Base-by-base conservation (phyloP, 2,113 vertebrate genomes). In the Channa argus region DNA sequence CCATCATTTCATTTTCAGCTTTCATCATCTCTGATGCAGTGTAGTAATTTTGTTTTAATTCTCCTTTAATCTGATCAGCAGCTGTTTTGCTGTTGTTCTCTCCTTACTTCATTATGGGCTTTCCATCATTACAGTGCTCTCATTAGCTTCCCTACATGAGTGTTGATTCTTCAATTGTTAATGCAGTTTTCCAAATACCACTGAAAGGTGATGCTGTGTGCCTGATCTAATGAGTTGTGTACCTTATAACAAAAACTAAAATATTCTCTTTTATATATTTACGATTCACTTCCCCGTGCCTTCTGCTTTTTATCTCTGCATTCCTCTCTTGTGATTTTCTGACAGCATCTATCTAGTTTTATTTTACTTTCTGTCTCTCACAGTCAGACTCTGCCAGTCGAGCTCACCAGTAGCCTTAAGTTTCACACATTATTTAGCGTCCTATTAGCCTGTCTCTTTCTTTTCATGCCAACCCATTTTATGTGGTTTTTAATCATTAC, bases 31-130 rank as follows among this genome's bases (percentile, higher is more conserved):
- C 73, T 78, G 84, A 85, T 67, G 66, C 75, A 52, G 68, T 56
- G 59, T 7, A 69, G 51, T 81, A 79, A 82, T 88, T 89, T 80
- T 34, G 74, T 65, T 84, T 82, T 79, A 84, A 86, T 85, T 86
- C 79, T 64, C 47, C 63, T 89, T 70, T 84, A 83, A 89, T 88
- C 77, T 83, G 73, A 88, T 83, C 76, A 80, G 74, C 78, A 83
- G 86, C 77, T 88, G 80, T 49, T 88, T 46, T 52, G 55, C 36
- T 47, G 55, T 71, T 82, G 73, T 75, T 85, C 69, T 64, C 71
- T 37, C 50, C 73, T 74, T 72, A 47, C 71, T 77, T 85, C 69
- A 71, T 81, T 84, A 62, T 15, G 58, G 43, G 68, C 62, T 49
- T 62, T 86, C 75, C 56, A 82, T 86, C 71, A 79, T 64, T 13